phyloP scores from a whole-genome alignment of 2,888 invertebrate species.

The Isoperla grammatica region DNA sequence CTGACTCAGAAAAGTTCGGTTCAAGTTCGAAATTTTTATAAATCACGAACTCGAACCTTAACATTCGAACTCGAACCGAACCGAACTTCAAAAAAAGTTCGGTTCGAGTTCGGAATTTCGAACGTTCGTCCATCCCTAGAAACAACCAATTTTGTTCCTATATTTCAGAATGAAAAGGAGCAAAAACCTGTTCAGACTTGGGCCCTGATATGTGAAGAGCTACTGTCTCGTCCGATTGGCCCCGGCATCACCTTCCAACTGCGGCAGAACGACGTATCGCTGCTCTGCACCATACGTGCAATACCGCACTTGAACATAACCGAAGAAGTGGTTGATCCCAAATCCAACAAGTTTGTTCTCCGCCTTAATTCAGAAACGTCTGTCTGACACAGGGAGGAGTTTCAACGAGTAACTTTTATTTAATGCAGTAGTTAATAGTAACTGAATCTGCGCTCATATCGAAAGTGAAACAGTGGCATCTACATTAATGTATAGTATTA shows the following conservation, averaged over 20 bases:
- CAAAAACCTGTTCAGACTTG: conserved; percentile 81
- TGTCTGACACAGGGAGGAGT: conserved; percentile 60
- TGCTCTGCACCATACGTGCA: conserved; percentile 77
- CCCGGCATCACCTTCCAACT: conserved; percentile 86
- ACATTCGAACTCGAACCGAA: too few relatives aligned
- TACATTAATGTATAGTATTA: conserved; percentile 1
- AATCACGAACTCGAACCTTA: too few relatives aligned
- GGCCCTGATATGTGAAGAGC: conserved; percentile 91
- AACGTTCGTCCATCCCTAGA: too few relatives aligned
- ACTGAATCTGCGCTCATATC: neutral
- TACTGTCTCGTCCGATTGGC: conserved; percentile 78
- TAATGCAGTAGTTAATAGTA: neutral
- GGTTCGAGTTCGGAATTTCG: too few relatives aligned
- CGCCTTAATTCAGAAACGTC: conserved; percentile 94
- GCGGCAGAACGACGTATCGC: conserved; percentile 86
- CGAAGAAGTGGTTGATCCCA: conserved; percentile 94
- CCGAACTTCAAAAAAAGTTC: too few relatives aligned
- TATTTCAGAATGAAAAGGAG: conserved; percentile 65
- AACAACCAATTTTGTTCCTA: too few relatives aligned
- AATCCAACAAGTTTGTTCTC: conserved; percentile 90
- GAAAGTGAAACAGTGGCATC: neutral
- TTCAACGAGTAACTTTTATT: neutral
- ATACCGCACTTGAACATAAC: conserved; percentile 92
- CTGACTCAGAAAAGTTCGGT: too few relatives aligned
- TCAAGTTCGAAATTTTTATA: too few relatives aligned